phyloP scores from a whole-genome alignment of 64 coral and sea anemone genomes.

The Stichodactyla mertensii region DNA sequence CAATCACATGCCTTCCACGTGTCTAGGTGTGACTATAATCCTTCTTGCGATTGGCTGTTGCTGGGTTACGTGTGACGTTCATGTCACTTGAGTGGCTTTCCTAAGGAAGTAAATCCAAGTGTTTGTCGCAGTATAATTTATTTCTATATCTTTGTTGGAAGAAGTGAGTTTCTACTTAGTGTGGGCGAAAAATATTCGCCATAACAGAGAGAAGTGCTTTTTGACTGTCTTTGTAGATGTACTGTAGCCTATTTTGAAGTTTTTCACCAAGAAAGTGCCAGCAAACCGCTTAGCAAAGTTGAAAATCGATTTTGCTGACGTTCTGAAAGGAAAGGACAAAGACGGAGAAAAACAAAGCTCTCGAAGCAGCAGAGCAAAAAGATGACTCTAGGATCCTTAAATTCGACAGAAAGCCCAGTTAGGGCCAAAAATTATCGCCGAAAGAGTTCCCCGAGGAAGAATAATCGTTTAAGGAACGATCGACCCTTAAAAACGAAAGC shows the following conservation, averaged over 20 bases:
- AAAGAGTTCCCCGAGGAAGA: constrained; percentile 17
- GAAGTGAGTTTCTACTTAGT: not conserved
- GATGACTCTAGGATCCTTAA: constrained; percentile 43
- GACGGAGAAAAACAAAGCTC: constrained; percentile 14
- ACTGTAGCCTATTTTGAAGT: not conserved
- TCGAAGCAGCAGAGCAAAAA: constrained; percentile 27
- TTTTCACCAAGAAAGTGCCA: not conserved
- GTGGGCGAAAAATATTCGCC: constrained; percentile 2
- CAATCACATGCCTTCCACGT: constrained; percentile 37
- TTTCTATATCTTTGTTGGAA: constrained; percentile 12
- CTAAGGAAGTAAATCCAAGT: not conserved
- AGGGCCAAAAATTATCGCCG: not conserved
- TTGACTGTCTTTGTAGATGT: constrained; percentile 6
- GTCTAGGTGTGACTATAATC: constrained; percentile 48
- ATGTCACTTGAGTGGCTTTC: constrained; percentile 46
- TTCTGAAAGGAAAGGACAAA: constrained; percentile 13
- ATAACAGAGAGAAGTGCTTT: not conserved
- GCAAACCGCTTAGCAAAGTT: not conserved
- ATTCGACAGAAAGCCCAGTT: constrained; percentile 18
- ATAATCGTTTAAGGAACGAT: constrained; percentile 31
- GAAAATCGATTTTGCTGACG: constrained; percentile 6
- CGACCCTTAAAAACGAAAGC: constrained; percentile 25
- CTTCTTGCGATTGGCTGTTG: constrained; percentile 72
- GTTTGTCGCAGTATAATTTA: not conserved
- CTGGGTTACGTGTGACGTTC: constrained; percentile 44